Conservation (phyloP, 2,888 invertebrate species). For the Metallyticus violacea region DNA sequence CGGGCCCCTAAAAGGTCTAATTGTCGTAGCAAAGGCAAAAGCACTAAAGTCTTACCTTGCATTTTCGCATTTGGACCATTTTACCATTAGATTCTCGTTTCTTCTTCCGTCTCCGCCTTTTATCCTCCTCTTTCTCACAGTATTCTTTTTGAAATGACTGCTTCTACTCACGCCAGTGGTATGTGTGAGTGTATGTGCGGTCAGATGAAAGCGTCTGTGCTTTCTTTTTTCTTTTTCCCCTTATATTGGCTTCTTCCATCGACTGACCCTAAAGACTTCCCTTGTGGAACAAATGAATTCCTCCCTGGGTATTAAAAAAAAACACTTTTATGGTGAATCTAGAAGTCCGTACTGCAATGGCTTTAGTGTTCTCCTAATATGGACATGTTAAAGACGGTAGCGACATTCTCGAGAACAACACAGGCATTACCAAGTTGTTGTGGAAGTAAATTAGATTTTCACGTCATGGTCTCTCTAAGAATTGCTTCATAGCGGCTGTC, state of each 20-base stretch:
- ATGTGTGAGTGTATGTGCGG: background rate
- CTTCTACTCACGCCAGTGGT: background rate
- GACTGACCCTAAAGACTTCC: slow-evolving; percentile 12
- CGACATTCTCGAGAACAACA: background rate
- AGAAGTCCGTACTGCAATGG: background rate
- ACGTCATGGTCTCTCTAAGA: too few species aligned
- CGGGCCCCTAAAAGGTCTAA: background rate
- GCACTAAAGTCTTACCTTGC: background rate
- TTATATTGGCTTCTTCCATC: slow-evolving; percentile 15
- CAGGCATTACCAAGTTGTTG: too few species aligned
- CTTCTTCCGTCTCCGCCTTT: background rate
- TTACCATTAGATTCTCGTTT: background rate
- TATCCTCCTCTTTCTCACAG: background rate
- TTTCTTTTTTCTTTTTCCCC: background rate
- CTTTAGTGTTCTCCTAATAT: background rate
- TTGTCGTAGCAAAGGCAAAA: background rate
- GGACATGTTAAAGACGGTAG: background rate
- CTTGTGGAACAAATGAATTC: slow-evolving; percentile 18
- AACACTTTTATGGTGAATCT: slow-evolving; percentile 14
- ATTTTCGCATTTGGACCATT: background rate
- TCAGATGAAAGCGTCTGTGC: background rate
- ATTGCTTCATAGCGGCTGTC: too few species aligned
- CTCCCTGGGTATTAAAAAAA: slow-evolving; percentile 22
- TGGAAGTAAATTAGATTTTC: too few species aligned
- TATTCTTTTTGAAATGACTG: background rate